Evolutionary conservation across 2,797 vertebrate species (phyloP).

Genomic region (Salarias fasciatus): DNA sequence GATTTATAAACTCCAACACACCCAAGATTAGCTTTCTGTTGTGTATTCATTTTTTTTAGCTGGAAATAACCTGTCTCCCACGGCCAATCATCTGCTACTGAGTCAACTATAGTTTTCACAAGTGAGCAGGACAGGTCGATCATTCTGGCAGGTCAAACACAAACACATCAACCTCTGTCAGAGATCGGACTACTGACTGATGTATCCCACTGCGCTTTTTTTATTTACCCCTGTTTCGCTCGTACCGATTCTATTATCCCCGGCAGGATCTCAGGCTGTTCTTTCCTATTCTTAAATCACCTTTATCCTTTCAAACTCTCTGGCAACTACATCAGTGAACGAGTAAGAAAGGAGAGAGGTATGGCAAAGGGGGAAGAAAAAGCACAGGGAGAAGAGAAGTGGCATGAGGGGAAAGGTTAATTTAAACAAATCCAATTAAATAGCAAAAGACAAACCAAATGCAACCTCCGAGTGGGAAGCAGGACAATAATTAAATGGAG

Average conservation of each 20-base stretch:
- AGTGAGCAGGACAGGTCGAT: slow-evolving; percentile 42
- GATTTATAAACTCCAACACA: slow-evolving; percentile 1
- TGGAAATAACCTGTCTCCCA: slow-evolving; percentile 7
- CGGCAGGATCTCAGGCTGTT: not conserved
- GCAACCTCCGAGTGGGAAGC: not conserved
- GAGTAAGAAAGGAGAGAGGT: slow-evolving; percentile 3
- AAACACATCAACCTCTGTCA: slow-evolving; percentile 50
- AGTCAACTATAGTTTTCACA: slow-evolving; percentile 37
- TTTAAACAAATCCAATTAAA: slow-evolving; percentile 2
- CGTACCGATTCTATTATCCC: not conserved
- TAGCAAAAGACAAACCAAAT: slow-evolving; percentile 14
- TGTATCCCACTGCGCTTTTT: slow-evolving; percentile 1
- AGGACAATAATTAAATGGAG: slow-evolving; percentile 20
- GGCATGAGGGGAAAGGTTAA: slow-evolving; percentile 16
- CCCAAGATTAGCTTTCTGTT: not conserved
- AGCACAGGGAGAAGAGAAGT: slow-evolving; percentile 5
- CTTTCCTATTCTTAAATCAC: slow-evolving; percentile 29
- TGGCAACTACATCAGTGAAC: slow-evolving; percentile 1
- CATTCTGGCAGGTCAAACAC: slow-evolving; percentile 40
- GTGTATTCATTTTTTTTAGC: slow-evolving; percentile 4
- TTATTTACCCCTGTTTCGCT: not conserved
- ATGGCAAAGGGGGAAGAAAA: slow-evolving; percentile 1
- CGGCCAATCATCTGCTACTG: slow-evolving; percentile 29
- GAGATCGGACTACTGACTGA: slow-evolving; percentile 29
- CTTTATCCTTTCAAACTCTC: slow-evolving; percentile 27